A percentile compares a stretch with the other conserved stretches of the same genome.
Evolutionary conservation across 2,797 vertebrate genomes (phyloP).

Genomic region (Mionectes olivaceus): DNA sequence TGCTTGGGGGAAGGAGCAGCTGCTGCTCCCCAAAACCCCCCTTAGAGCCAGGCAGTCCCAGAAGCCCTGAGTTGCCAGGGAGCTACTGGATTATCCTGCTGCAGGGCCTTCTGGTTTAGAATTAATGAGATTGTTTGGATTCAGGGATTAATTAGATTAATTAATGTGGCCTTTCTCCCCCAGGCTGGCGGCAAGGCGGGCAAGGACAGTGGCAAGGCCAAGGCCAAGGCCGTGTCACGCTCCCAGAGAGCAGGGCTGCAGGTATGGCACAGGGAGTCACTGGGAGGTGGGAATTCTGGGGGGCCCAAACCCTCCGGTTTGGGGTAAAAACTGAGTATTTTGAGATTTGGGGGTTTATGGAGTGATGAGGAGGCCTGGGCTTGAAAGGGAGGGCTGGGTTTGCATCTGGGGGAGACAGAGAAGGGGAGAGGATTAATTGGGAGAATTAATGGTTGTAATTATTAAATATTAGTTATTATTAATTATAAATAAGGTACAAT

Average conservation of each 20-base stretch:
- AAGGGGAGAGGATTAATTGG: not conserved
- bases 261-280: not conserved
- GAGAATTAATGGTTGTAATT: not conserved
- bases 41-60: not conserved
- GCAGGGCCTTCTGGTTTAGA: not conserved
- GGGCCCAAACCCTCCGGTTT: no score
- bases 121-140: not conserved
- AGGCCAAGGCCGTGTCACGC: not conserved
- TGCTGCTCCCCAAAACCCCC: not conserved
- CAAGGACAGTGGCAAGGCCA: slow-evolving; percentile 30
- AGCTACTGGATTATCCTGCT: not conserved
- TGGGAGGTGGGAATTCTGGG: not conserved
- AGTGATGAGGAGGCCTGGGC: accelerated
- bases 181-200: slow-evolving; percentile 23
- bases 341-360: not conserved
- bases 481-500: not conserved
- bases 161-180: not conserved
- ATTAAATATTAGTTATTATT: not conserved
- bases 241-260: slow-evolving; percentile 1
- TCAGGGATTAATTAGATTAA: not conserved
- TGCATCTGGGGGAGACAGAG: not conserved
- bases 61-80: not conserved
- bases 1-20: not conserved
- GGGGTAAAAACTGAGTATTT: accelerated
- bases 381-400: not conserved